phyloP scores from a whole-genome alignment of 1,140 invertebrate genomes.

The Drosophila kanapiae region DNA sequence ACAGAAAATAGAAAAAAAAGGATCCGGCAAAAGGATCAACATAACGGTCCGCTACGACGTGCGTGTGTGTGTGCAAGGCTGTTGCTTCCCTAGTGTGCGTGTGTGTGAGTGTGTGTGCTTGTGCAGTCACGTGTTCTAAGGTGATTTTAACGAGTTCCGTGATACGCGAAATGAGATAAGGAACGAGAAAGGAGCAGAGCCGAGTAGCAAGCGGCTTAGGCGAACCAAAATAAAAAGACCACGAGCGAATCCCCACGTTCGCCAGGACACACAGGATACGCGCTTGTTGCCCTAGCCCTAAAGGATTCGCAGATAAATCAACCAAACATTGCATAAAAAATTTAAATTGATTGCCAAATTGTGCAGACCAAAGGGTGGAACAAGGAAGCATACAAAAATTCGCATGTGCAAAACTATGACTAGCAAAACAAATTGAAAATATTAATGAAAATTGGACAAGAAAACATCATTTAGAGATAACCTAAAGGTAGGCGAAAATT shows the following conservation, averaged over 20 bases:
- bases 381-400: slow-evolving; percentile 3
- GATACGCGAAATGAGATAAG: slow-evolving; percentile 81
- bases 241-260: slow-evolving; percentile 17
- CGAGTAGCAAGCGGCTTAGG: slow-evolving; percentile 28
- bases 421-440: slow-evolving; percentile 14
- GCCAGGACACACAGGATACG: slow-evolving; percentile 42
- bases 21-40: slow-evolving; percentile 54
- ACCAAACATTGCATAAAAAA: slow-evolving; percentile 58
- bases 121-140: slow-evolving; percentile 80
- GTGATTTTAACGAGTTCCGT: slow-evolving; percentile 83
- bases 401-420: slow-evolving; percentile 18
- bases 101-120: slow-evolving; percentile 22
- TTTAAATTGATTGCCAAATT: slow-evolving; percentile 55
- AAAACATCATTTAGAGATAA: slow-evolving; percentile 1
- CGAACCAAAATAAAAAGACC: slow-evolving; percentile 9
- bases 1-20: slow-evolving; percentile 16
- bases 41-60: slow-evolving; percentile 19
- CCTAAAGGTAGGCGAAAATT: slow-evolving; percentile 15
- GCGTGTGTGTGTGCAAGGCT: slow-evolving; percentile 35
- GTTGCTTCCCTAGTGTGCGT: slow-evolving; percentile 41
- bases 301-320: slow-evolving; percentile 50
- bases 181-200: slow-evolving; percentile 37
- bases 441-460: background rate
- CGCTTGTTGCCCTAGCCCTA: slow-evolving; percentile 11
- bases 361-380: slow-evolving; percentile 24